Evolutionary conservation across 2,113 vertebrate genomes (phyloP), one percentile per base, ranked within the genome.

Genomic region (Bucco capensis): DNA sequence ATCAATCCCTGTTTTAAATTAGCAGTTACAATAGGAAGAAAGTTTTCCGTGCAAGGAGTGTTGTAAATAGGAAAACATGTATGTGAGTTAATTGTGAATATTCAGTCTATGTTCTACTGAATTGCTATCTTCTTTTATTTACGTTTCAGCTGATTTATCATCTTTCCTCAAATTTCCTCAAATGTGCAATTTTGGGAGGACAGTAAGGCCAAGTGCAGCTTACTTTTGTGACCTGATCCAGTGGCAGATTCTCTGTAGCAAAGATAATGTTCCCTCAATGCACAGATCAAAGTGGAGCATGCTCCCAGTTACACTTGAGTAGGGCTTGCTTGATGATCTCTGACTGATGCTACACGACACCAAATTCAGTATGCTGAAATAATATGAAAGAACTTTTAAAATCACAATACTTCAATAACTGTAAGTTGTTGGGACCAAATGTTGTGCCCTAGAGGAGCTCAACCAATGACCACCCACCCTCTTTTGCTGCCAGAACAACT

Each of bases 241-340:
- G 87, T 5, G 37, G 3, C 14, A 40, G 44, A 19, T 23, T 21
- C 14, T 65, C 22, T 40, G 28, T 40, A 49, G 73, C 31, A 71
- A 83, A 42, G 14, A 1, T 10, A 25, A 28, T 2, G 7, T 35
- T 37, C 25, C 1, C 1, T 5, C 35, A 25, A 0, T 3, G 50
- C 19, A 31, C 18, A 31, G 35, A 40, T 40, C 19, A 1, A 3
- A 78, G 74, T 5, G 13, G 22, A 35, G 10, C 0, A 12, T 33
- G 54, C 24, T 53, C 31, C 42, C 2, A 3, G 2, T 19, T n/a
- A 5, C 25, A 8, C 18, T 9, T 28, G 23, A 14, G 30, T 31
- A 50, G 38, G 46, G 4, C 25, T 66, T 19, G 30, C 31, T 10
- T 19, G 30, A 8, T 27, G 33, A 31, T 2, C 1, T 58, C 15